Evolutionary conservation across 2,797 vertebrate species (phyloP).

Genomic region (Morelia viridis): DNA sequence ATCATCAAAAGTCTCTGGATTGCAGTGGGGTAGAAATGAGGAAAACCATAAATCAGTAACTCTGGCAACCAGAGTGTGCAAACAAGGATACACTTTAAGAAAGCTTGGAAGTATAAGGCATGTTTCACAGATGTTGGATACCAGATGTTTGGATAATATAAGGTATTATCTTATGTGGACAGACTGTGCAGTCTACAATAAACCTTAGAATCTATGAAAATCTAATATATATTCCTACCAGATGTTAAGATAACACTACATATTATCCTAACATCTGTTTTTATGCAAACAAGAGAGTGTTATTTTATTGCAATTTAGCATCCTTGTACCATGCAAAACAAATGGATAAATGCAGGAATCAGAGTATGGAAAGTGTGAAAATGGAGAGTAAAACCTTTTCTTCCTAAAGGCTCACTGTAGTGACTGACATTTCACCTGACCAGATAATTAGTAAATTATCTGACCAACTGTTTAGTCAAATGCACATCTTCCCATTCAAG

Average conservation of each 20-base stretch:
- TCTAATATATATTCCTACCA: neutral
- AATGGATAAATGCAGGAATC: neutral
- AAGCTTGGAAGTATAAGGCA: neutral
- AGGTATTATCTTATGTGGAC: neutral
- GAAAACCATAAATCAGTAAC: neutral
- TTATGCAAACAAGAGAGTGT: neutral
- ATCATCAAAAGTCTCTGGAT: neutral
- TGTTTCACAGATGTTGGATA: neutral
- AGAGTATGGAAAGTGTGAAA: constrained; percentile 1
- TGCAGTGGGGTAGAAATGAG: neutral
- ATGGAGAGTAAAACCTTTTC: constrained; percentile 1
- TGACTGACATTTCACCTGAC: constrained; percentile 48
- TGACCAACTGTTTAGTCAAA: constrained; percentile 39
- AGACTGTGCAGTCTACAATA: neutral
- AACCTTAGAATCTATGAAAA: neutral
- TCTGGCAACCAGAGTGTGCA: neutral
- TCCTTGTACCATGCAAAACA: neutral
- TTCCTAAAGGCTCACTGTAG: constrained; percentile 57
- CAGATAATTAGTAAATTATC: constrained; percentile 45
- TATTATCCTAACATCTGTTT: neutral
- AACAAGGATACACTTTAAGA: neutral
- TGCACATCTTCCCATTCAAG: constrained; percentile 26
- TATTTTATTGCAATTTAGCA: neutral
- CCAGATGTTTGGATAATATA: neutral
- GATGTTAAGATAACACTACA: neutral